Percentiles rank a stretch among this genome's conserved stretches.
Conservation (phyloP, 2,888 invertebrate species). For the Xanthostigma xanthostigma region DNA sequence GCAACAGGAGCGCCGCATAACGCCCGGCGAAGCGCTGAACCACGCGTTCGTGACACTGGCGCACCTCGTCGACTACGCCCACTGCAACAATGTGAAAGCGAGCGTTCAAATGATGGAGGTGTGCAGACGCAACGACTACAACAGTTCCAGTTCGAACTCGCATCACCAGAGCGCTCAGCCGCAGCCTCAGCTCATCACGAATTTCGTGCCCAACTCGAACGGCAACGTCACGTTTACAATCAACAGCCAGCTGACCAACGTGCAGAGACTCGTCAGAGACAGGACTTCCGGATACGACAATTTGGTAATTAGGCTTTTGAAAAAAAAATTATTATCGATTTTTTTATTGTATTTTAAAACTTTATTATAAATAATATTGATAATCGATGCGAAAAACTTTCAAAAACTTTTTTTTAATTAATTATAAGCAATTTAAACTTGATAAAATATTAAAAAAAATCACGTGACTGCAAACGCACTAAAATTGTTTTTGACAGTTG, state of each 20-base stretch:
- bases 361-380: too few species aligned
- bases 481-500: too few species aligned
- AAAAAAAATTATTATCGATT: too few species aligned
- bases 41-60: conserved; percentile 89
- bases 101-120: conserved; percentile 97
- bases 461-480: too few species aligned
- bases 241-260: conserved; percentile 73
- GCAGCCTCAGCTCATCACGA: conserved; percentile 48
- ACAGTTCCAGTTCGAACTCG: conserved; percentile 24
- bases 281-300: conserved; percentile 65
- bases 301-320: conserved; percentile 36
- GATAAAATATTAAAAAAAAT: too few species aligned
- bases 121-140: conserved; percentile 39
- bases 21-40: conserved; percentile 88
- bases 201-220: conserved; percentile 61
- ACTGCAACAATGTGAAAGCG: conserved; percentile 93
- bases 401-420: too few species aligned
- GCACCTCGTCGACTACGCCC: conserved; percentile 89
- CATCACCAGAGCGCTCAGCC: conserved; percentile 35
- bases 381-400: too few species aligned
- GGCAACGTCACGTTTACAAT: conserved; percentile 86
- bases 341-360: too few species aligned
- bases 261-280: conserved; percentile 53
- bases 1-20: conserved; percentile 75
- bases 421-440: too few species aligned